Base-by-base conservation (phyloP, 2,797 vertebrate genomes). In the Cercopithecus mitis region DNA sequence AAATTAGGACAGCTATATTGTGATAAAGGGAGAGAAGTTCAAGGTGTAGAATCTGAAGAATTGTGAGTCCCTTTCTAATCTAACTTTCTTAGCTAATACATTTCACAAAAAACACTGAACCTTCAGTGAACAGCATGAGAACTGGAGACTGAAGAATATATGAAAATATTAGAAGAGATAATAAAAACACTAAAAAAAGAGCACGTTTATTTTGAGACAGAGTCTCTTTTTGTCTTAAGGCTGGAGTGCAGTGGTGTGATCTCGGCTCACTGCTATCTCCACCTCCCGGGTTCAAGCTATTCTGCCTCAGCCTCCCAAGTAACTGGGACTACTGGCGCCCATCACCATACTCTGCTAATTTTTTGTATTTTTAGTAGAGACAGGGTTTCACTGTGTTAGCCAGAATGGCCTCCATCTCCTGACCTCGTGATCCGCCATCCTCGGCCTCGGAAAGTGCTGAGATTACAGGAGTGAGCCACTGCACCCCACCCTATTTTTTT, bases 161-260 rank as follows among this genome's bases (percentile, higher is more conserved):
- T 17, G 2, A 79, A 20, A 67, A 39, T 45, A 73, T 22, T n/a
- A 41, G 12, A 12, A 90, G 2, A 67, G 20, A n/a, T 39, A 11
- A 47, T 47, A 94, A 72, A 64, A 52, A 0, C 12, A 64, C 33
- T n/a, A 47, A 47, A 47, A 50, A 50, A 50, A 50, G 14, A 50
- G 0, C 1, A 50, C 4, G 47, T 50, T n/a, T 0, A 58, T 57
- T 22, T 55, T 55, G 19, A 55, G 19, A 8, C 20, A 0, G 50
- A 6, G 20, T 22, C 52, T 55, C 0, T 20, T 8, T 55, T 55
- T 22, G 52, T 55, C 20, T 55, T 3, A 20, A 55, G 52, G 7
- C 20, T 55, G 19, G 52, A 55, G 20, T 55, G 19, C 52, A 22
- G 52, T 20, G 20, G 2, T 55, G 7, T 3, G 20, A 55, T 55